Percentiles rank a stretch among this genome's conserved stretches.
Conservation (phyloP, 2,797 vertebrate genomes). For the Acanthurus leucopareius region DNA sequence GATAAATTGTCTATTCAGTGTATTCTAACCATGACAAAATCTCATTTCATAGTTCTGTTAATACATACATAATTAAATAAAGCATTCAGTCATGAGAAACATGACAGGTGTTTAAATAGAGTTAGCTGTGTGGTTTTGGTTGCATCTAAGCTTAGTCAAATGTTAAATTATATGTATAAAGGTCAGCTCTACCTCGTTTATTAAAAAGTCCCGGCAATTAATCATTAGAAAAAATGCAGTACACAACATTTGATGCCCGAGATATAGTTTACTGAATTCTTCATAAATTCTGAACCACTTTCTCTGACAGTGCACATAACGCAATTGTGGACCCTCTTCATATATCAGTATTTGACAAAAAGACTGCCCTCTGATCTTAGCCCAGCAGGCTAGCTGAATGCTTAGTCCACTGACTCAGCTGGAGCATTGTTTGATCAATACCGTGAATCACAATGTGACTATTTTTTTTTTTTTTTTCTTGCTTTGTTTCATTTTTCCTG, state of each 20-base stretch:
- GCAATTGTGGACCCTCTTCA: background rate
- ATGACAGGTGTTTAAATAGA: no score
- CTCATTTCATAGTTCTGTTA: no score
- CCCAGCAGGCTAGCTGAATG: background rate
- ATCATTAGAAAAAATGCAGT: constrained; percentile 3
- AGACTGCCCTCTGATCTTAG: background rate
- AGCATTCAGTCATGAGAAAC: no score
- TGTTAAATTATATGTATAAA: no score
- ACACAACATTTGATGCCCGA: background rate
- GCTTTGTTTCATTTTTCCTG: constrained; percentile 37
- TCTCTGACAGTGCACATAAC: background rate
- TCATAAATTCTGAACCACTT: background rate
- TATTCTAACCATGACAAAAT: no score
- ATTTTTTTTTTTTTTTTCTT: background rate
- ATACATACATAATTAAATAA: no score
- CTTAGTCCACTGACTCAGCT: constrained; percentile 18
- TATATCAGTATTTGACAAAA: background rate
- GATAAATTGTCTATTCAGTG: no score
- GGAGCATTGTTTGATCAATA: constrained; percentile 23
- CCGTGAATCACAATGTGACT: constrained; percentile 22
- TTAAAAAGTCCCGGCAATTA: no score
- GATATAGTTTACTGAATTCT: background rate
- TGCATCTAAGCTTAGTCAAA: no score
- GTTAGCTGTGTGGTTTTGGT: no score
- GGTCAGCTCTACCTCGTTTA: no score